Base-by-base conservation (phyloP, 2,888 invertebrate genomes). In the Odontomyia ornata region DNA sequence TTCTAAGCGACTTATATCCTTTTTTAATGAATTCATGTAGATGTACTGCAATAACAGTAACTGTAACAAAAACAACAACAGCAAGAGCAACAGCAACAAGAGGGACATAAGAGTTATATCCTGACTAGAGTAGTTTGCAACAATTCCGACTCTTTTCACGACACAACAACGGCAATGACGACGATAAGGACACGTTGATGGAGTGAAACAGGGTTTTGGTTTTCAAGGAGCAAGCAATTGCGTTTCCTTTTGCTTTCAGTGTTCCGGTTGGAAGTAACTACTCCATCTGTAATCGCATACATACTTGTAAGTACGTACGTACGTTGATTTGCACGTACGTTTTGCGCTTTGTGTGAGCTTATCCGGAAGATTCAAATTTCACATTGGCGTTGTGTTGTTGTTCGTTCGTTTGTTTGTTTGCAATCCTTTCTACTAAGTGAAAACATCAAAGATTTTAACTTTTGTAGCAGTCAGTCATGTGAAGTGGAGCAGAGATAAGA, bases 21-120 rank as follows among this genome's bases (percentile, higher is more conserved):
- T 73, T 73, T 73, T 57, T 73, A 73, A 73, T 73, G 73, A 73
- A 73, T 73, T 73, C 73, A 73, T 73, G 73, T 73, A 60, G 27
- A 73, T 57, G 57, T 73, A 13, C 36, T 7, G 43, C 60, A 36
- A 73, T 69, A 36, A 65, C 36, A 47, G 47, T 69, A 46, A 46
- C 69, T 11, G 47, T 69, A 47, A 47, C 23, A 30, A 23, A 23
- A 69, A 47, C 46, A 69, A 69, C 46, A 69, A 69, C 18, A 69
- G 9, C 30, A 65, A 11, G 28, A 69, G 46, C 23, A 13, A 13
- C 25, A 46, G 27, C n/a, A 65, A 65, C 43, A 65, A 30, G 1
- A 1, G 15, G 65, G 30, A 47, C 11, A 18, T 60, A 13, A 25
- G 25, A 25, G 60, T 25, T 25, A 21, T 60, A 25, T 3, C 25